phyloP scores from a whole-genome alignment of 2,113 vertebrate species.

The Chaenogobius annularis region DNA sequence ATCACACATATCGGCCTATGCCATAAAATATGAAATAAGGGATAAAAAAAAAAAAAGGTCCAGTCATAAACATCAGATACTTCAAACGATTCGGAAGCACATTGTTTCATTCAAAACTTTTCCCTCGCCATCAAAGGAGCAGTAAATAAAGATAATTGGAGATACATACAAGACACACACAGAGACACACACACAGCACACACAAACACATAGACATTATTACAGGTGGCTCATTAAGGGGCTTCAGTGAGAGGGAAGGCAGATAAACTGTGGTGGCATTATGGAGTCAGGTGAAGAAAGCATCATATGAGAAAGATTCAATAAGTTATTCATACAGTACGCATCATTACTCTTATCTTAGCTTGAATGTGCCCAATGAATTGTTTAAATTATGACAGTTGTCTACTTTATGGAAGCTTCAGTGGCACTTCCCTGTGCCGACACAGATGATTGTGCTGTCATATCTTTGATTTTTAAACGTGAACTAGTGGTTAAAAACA shows the following conservation, averaged over 20 bases:
- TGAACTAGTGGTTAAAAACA: too few relatives aligned
- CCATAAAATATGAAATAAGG: not conserved
- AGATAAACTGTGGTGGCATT: slow-evolving; percentile 41
- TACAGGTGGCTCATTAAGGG: slow-evolving; percentile 64
- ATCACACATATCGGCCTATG: not conserved
- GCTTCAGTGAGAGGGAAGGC: slow-evolving; percentile 40
- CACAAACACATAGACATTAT: slow-evolving; percentile 7
- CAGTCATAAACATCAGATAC: not conserved
- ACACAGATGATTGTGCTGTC: too few relatives aligned
- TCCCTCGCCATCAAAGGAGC: slow-evolving; percentile 30
- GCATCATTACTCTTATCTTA: slow-evolving; percentile 23
- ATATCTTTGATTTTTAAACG: too few relatives aligned
- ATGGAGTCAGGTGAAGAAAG: slow-evolving; percentile 22
- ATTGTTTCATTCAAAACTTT: slow-evolving; percentile 11
- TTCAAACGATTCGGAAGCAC: slow-evolving; percentile 23
- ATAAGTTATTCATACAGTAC: slow-evolving; percentile 1
- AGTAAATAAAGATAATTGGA: slow-evolving; percentile 60
- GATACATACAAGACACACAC: slow-evolving; percentile 15
- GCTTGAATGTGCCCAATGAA: not conserved
- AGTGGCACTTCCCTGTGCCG: too few relatives aligned
- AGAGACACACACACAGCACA: too few relatives aligned
- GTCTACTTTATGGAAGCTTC: too few relatives aligned
- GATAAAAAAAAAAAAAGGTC: not conserved
- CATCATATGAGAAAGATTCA: slow-evolving; percentile 20
- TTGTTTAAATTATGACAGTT: too few relatives aligned